Base-by-base conservation (phyloP, 2,797 vertebrate species). In the Ptychadena robeensis region DNA sequence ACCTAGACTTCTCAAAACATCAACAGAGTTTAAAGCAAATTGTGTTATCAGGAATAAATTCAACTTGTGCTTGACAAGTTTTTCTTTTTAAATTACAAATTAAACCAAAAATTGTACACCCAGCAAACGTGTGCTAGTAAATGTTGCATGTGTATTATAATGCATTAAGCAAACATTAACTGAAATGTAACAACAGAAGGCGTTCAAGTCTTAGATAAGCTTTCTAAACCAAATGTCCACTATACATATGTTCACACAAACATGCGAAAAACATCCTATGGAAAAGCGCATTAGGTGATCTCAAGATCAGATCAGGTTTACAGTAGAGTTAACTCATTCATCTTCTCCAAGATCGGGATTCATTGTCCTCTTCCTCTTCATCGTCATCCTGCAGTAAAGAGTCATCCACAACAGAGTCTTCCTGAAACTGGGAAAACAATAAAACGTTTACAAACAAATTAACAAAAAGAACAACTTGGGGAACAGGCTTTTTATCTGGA, bases 321-420 rank as follows among this genome's bases (percentile, higher is more conserved):
- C 88, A 91, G 89, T 87, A 88, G 87, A 79, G 77, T 89, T 73
- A 67, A 76, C 59, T 3, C 25, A 93, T 96, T 98, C 96, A 99
- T 99, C 98, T 98, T 90, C 98, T 95, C 97, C 98, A 99, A 1
- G 97, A 94, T 84, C 97, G 97, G 80, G 97, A 95, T 91, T 99
- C 97, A 40, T 98, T 98, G 90, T 98, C 97, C 0, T 99, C 98
- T 38, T 99, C 98, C 81, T 98, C 97, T 89, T 99, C 98, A 67
- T 99, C 98, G 31, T 99, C 98, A 30, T 99, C 97, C 92, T 98
- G 97, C 90, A 98, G 95, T 89, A 98, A 91, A 0, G 95, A 95
- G 80, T 99, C 96, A 81, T 98, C 97, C 86, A 96, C 95, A 90
- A 98, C 91, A 22, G 97, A 95, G 88, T 97, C 97, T 87, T 98